Percentiles rank a stretch among this genome's conserved stretches.
Conservation (phyloP, 2,888 invertebrate species). For the Taphrorychus bicolor region DNA sequence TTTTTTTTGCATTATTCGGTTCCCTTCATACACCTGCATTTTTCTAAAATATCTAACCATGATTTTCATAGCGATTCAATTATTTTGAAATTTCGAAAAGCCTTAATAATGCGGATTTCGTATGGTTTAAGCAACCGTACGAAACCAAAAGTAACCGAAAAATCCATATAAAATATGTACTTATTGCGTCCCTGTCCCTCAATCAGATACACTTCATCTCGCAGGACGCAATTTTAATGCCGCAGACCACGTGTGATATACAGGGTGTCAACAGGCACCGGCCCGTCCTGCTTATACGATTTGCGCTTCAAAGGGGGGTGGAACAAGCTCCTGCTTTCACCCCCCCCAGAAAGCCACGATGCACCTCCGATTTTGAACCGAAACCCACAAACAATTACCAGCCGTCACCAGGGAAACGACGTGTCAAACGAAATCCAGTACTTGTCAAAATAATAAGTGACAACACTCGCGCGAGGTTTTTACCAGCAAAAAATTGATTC, state of each 20-base stretch:
- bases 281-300: constrained; percentile 20
- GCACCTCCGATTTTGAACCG: too few species aligned
- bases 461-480: neutral
- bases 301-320: constrained; percentile 20
- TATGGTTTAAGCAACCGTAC: too few species aligned
- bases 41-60: too few species aligned
- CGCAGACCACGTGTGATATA: constrained; percentile 33
- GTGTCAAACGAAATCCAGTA: constrained; percentile 30
- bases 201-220: constrained; percentile 40
- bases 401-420: constrained; percentile 34
- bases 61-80: too few species aligned
- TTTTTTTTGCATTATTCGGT: too few species aligned
- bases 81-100: too few species aligned
- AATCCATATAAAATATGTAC: too few species aligned
- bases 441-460: constrained; percentile 24
- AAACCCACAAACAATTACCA: constrained; percentile 33
- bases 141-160: too few species aligned
- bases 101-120: too few species aligned
- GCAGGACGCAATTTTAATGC: constrained; percentile 33
- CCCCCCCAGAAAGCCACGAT: constrained; percentile 14
- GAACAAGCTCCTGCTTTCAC: constrained; percentile 8
- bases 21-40: too few species aligned
- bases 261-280: constrained; percentile 37
- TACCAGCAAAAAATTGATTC: neutral
- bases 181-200: constrained; percentile 14